Evolutionary conservation across 2,113 vertebrate species (phyloP), one percentile per base, ranked within the genome.

Genomic region (Oncorhynchus nerka): DNA sequence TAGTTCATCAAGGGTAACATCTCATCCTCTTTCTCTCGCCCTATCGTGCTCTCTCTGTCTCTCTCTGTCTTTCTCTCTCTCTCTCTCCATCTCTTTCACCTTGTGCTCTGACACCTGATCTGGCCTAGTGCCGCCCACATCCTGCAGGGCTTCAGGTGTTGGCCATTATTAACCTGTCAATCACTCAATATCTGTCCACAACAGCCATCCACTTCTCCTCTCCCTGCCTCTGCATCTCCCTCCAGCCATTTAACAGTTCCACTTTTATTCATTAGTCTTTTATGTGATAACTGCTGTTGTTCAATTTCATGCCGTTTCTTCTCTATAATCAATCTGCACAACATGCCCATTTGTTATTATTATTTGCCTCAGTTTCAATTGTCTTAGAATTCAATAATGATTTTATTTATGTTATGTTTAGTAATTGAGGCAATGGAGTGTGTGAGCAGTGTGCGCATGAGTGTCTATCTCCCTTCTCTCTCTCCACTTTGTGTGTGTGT

Each of bases 371-470:
- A 75, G 84, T 77, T 79, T 66, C 83, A 85, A 78, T 83, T 83
- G 83, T 79, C 80, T 77, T 79, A 64, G 71, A 77, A 87, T 87
- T 90, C 86, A 87, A 86, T 89, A 89, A 88, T 85, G 72, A 12
- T 45, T 45, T 45, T 45, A 11, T 55, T 85, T 85, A 75, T 77
- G 85, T 83, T 85, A 79, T 77, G 82, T 73, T 79, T 66, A 64
- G 78, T 83, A 89, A 90, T 84, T 79, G 80, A 86, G 16, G 15
- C 51, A 55, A 19, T 55, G 51, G 51, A 55, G 16, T 55, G 51
- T 55, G 51, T 55, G 51, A 32, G 75, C 84, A 74, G 75, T 78
- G 5, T 34, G 34, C 34, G 1, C 34, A 34, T 34, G 34, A 8
- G 34, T 34, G 34, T 34, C 34, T 34, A 34, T 2, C 34, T 7